Percentiles rank a stretch among this genome's conserved stretches.
phyloP scores from a whole-genome alignment of 2,797 vertebrate species.

The Clarias laeviceps region DNA sequence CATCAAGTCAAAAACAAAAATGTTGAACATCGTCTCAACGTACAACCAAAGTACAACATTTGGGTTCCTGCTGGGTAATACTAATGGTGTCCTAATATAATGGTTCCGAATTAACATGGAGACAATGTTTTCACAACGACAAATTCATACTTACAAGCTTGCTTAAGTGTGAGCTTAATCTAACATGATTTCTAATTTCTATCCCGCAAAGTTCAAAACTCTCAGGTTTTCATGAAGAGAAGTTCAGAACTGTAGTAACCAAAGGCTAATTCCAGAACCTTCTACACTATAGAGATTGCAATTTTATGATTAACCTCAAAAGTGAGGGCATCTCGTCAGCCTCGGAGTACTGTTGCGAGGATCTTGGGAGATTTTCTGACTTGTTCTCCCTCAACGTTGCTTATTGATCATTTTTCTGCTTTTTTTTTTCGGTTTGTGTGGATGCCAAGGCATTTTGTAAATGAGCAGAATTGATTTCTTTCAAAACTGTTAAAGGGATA shows the following conservation, averaged over 20 bases:
- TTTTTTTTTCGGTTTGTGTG: background rate
- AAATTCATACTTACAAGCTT: background rate
- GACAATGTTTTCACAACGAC: too few species aligned
- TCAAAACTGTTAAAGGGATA: slow-evolving; percentile 14
- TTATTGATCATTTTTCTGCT: background rate
- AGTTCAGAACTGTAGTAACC: background rate
- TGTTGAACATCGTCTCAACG: too few species aligned
- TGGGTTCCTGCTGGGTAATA: too few species aligned
- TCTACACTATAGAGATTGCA: too few species aligned
- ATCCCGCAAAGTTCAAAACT: background rate
- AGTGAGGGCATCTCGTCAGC: background rate
- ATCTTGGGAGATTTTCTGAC: background rate
- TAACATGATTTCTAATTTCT: background rate
- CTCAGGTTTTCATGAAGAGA: background rate
- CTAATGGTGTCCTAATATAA: too few species aligned
- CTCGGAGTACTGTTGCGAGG: background rate
- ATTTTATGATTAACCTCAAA: background rate
- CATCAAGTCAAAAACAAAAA: too few species aligned
- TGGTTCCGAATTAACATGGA: too few species aligned
- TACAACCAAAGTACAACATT: too few species aligned
- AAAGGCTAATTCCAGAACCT: background rate
- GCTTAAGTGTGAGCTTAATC: background rate
- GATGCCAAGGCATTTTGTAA: slow-evolving; percentile 25
- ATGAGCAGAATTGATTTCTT: slow-evolving; percentile 18
- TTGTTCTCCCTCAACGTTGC: background rate